Evolutionary conservation across 2,113 vertebrate species (phyloP).

Genomic region (Thamnophis sirtalis): DNA sequence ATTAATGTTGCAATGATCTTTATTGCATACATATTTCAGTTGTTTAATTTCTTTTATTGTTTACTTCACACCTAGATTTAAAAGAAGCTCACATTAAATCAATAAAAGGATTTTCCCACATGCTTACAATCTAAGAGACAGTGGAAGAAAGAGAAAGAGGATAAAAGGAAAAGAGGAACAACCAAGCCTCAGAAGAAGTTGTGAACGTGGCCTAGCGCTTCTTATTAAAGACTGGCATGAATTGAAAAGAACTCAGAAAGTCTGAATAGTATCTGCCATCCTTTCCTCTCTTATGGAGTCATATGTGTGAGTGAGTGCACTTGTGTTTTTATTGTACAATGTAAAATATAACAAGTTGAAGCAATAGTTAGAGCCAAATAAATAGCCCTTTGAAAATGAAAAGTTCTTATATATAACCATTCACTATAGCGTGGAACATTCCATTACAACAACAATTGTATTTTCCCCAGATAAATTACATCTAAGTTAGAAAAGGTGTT

Average conservation of each 20-base stretch:
- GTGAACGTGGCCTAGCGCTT: not conserved
- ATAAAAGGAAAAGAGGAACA: not conserved
- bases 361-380: constrained; percentile 2
- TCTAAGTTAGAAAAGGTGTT: constrained; percentile 5
- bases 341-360: not conserved
- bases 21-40: not conserved
- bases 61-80: not conserved
- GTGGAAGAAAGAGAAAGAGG: not conserved
- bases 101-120: not conserved
- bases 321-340: not conserved
- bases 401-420: not conserved
- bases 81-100: not conserved
- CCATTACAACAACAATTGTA: not conserved
- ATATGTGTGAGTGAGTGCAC: not conserved
- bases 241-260: not conserved
- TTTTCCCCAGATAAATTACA: constrained; percentile 26
- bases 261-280: not conserved
- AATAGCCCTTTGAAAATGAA: constrained; percentile 11
- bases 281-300: not conserved
- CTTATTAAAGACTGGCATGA: not conserved
- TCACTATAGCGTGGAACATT: constrained; percentile 2
- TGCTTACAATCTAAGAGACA: not conserved
- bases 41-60: not conserved
- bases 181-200: not conserved
- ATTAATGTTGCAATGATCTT: not conserved